Evolutionary conservation across 1,140 invertebrate species (phyloP).

Genomic region (Polyergus mexicanus): DNA sequence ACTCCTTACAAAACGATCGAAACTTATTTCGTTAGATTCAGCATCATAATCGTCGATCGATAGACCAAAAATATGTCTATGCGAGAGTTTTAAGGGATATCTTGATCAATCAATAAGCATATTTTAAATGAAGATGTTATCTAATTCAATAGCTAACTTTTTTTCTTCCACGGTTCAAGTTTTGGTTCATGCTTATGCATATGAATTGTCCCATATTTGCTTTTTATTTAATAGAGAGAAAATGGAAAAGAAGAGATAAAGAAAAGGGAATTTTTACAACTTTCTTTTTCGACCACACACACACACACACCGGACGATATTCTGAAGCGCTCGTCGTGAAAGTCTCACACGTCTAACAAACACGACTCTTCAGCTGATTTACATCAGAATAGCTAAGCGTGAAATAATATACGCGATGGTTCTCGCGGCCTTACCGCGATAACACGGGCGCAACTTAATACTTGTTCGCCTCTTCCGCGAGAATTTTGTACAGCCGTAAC

Average conservation of each 20-base stretch:
- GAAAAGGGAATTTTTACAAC: neutral
- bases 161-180: neutral
- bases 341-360: neutral
- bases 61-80: too few species aligned
- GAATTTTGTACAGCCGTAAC: conserved; percentile 20
- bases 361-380: conserved; percentile 9
- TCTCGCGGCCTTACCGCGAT: neutral
- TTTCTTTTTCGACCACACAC: neutral
- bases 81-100: too few species aligned
- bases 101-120: neutral
- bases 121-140: neutral
- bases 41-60: neutral
- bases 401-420: conserved; percentile 35
- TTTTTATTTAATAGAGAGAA: conserved; percentile 10
- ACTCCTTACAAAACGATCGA: neutral
- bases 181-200: neutral
- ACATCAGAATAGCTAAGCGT: conserved; percentile 36
- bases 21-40: neutral
- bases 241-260: too few species aligned
- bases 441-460: conserved; percentile 10
- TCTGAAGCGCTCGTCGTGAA: conserved; percentile 7
- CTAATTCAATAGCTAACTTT: neutral
- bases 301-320: neutral
- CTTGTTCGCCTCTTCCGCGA: conserved; percentile 9
- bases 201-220: neutral